Evolutionary conservation across 2,113 vertebrate genomes (phyloP), one percentile per base, ranked within the genome.

Genomic region (Elgaria multicarinata): DNA sequence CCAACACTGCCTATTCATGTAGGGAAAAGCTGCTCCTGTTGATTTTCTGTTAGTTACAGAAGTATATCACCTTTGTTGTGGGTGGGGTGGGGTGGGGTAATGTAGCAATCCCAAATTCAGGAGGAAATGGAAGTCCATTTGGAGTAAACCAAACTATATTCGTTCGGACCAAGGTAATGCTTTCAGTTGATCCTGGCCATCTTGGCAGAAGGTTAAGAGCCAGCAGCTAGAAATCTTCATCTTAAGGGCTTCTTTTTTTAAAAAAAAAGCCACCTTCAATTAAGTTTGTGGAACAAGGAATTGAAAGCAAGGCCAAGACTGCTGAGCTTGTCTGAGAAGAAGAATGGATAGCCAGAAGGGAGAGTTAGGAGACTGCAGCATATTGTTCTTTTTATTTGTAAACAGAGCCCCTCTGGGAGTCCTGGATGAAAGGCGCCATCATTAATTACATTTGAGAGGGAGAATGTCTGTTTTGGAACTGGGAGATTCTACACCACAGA

Each of bases 391-490:
- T 91, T 91, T 77, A 88, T 10, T 80, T 90, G 86, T 80, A 91
- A 93, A 91, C 39, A 89, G 86, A 92, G 64, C 89, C 50, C 81
- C 6, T 92, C 87, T 91, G 36, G 42, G 71, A 91, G 55, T 14
- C 81, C 67, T 88, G 64, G 50, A 86, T 82, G 74, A 94, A 36
- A 83, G 31, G 44, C 86, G 16, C 88, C 55, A 89, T 92, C 75
- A 86, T 93, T 93, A 95, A 93, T 92, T 95, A 90, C 13, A 46
- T 89, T 9, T 67, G 86, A 87, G 55, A 89, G 77, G 39, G 36
- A 71, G 5, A 74, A 36, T 85, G 4, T 64, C 44, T 93, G 13
- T 44, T 92, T 46, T 64, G 67, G 46, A 75, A 77, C 31, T 78
- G 50, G 74, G 83, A 3, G 88, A 92, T 94, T 93, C 81, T 81